Evolutionary conservation across 2,888 invertebrate species (phyloP).

Genomic region (Gortyna flavago): DNA sequence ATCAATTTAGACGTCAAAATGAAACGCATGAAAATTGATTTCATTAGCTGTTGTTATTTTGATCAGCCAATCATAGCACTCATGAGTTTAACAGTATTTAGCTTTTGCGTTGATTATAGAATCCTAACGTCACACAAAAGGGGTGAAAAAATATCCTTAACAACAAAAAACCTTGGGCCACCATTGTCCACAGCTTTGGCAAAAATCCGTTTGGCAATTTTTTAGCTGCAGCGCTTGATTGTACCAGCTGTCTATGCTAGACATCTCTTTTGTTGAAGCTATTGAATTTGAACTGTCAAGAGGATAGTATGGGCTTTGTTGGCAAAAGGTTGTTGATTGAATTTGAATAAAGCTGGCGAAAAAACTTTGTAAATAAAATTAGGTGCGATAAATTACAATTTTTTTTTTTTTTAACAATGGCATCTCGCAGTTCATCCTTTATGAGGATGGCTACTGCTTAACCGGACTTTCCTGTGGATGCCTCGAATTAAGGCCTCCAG

Average conservation of each 20-base stretch:
- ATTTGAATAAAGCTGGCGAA: constrained; percentile 20
- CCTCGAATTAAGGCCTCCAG: too few species aligned
- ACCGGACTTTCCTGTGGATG: too few species aligned
- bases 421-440: too few species aligned
- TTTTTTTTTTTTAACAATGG: too few species aligned
- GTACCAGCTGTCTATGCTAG: constrained; percentile 25
- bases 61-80: too few species aligned
- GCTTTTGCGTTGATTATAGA: neutral
- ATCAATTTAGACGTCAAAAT: neutral
- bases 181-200: neutral
- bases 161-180: neutral
- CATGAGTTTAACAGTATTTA: neutral
- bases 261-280: constrained; percentile 39
- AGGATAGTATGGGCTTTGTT: constrained; percentile 16
- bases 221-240: constrained; percentile 46
- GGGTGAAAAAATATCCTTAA: neutral
- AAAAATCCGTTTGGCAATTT: constrained; percentile 23
- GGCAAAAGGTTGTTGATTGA: constrained; percentile 28
- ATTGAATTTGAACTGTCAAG: constrained; percentile 36
- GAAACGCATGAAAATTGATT: neutral
- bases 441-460: too few species aligned
- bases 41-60: too few species aligned
- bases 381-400: neutral
- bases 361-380: neutral
- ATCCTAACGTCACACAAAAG: neutral